Conservation (phyloP, 2,113 vertebrate species). For the Chascanopsetta lugubris region DNA sequence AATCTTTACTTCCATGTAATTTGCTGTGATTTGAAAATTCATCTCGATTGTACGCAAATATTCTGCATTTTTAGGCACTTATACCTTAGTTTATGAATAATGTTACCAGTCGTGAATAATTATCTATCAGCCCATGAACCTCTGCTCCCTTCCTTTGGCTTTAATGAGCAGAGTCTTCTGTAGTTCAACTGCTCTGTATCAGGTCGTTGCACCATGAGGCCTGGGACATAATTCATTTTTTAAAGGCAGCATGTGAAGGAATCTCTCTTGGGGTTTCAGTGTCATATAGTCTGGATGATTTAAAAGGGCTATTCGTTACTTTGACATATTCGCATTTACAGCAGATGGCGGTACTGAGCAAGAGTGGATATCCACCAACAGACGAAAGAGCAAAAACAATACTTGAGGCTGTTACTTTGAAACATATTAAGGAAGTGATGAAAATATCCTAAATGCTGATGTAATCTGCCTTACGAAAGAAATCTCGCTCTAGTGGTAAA, state of each 20-base stretch:
- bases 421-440: too few relatives aligned
- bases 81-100: not conserved
- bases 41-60: slow-evolving; percentile 6
- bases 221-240: not conserved
- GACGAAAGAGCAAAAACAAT: too few relatives aligned
- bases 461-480: too few relatives aligned
- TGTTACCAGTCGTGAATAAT: not conserved
- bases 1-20: slow-evolving; percentile 8
- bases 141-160: not conserved
- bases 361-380: too few relatives aligned
- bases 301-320: slow-evolving; percentile 2
- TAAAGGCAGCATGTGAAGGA: not conserved
- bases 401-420: too few relatives aligned
- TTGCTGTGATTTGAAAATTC: slow-evolving; percentile 30
- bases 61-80: slow-evolving; percentile 1
- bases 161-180: not conserved
- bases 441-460: too few relatives aligned
- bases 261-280: not conserved
- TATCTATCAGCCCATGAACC: not conserved
- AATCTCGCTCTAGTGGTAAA: too few relatives aligned
- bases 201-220: not conserved
- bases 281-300: not conserved
- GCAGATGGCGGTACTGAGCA: not conserved
- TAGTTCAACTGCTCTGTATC: not conserved
- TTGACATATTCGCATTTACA: slow-evolving; percentile 10